Conservation (phyloP, 2,797 vertebrate genomes). For the Parotocinclus haroldoi region DNA sequence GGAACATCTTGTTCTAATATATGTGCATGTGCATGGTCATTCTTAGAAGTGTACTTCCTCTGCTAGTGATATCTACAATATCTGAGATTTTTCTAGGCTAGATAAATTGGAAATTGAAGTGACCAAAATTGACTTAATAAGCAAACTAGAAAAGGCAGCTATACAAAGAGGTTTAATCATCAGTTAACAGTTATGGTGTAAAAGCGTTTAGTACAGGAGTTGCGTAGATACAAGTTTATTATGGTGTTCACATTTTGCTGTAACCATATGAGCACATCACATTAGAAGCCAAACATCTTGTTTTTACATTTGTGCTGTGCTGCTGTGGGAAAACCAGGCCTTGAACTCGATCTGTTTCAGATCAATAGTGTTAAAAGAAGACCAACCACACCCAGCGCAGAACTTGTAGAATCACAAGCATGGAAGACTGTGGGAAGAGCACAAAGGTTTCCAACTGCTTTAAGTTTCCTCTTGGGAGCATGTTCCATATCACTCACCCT, state of each 20-base stretch:
- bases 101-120: no score
- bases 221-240: no score
- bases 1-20: no score
- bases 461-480: constrained; percentile 4
- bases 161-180: neutral
- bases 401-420: constrained; percentile 5
- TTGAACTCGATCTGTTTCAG: constrained; percentile 30
- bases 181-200: neutral
- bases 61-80: no score
- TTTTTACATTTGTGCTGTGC: neutral
- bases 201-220: no score
- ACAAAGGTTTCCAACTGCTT: constrained; percentile 6
- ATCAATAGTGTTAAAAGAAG: constrained; percentile 24
- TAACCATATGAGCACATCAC: neutral
- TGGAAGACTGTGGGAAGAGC: neutral
- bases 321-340: constrained; percentile 10
- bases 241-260: no score
- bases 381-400: constrained; percentile 22
- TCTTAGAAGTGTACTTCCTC: no score
- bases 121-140: no score
- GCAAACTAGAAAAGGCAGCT: neutral
- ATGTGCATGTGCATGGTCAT: no score
- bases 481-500: constrained; percentile 9
- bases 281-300: neutral
- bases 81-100: no score